Evolutionary conservation across 2,888 invertebrate genomes (phyloP), one percentile per base, ranked within the genome.

Genomic region (Eurytoma adleriae): DNA sequence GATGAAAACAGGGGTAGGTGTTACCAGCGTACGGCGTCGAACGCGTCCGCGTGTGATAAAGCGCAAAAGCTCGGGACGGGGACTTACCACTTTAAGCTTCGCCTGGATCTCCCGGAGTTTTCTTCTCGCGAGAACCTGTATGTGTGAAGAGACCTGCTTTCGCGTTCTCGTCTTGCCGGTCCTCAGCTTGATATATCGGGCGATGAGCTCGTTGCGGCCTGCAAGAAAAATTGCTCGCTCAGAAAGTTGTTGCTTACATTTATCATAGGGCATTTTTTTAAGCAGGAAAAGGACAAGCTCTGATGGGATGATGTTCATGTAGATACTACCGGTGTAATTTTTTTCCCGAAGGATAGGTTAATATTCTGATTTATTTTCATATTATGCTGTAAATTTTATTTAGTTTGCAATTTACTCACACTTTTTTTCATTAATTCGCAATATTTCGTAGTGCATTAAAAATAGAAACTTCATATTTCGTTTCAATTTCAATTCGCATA

Each of bases 131-230:
- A 99, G 94, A 90, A 99, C 99, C 93, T 99, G 99, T 92, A 99
- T 99, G 92, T 99, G 99, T 89, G 99, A 99, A 89, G 99, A 99
- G 89, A 99, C 99, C 93, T 99, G 99, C 93, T 99, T 99, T 91
- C 99, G 94, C 91, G 99, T 99, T 91, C 99, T 95, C 92, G 99
- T 99, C 92, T 99, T 99, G 85, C 99, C 99, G 87, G 99, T 99
- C 89, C 99, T 95, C 91, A 99, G 93, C 94, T 99, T 99, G 91
- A 99, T 99, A 93, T 99, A 99, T 90, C 99, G 95, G 87, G 99
- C 99, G 93, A 99, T 99, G 91, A 99, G 93, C 94, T 99, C 99
- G 93, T 99, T 99, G 88, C 99, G 96, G 91, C 99, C 99, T 99
- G 94, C 76, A 95, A 95, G 87, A 87, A 85, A 84, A 48, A 64